A percentile compares a stretch with the other conserved stretches of the same genome.
Conservation (phyloP, 2,797 vertebrate genomes). For the Hydrophis major region DNA sequence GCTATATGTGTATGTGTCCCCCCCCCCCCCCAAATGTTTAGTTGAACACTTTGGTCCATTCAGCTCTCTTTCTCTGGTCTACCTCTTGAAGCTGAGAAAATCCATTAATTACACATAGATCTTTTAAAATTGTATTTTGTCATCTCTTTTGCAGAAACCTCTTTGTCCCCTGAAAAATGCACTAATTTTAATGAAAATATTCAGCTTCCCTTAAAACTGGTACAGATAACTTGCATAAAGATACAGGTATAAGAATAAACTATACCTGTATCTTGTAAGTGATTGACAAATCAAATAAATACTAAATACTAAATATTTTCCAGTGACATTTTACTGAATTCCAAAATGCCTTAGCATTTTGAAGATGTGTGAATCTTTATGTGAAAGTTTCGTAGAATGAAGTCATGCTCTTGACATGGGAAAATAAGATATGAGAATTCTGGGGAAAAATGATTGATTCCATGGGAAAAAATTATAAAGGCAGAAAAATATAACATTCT, state of each 20-base stretch:
- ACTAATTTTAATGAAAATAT: neutral
- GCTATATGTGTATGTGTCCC: neutral
- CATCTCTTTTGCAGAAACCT: neutral
- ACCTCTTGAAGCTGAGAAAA: neutral
- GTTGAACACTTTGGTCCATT: neutral
- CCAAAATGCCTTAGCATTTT: constrained; percentile 3
- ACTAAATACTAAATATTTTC: neutral
- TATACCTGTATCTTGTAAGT: no score
- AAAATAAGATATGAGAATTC: constrained; percentile 10
- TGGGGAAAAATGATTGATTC: constrained; percentile 20
- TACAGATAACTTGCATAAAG: neutral
- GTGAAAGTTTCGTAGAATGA: constrained; percentile 13
- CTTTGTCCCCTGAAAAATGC: neutral
- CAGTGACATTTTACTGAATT: neutral
- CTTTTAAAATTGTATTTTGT: neutral
- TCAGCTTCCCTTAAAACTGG: neutral
- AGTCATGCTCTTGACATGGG: neutral
- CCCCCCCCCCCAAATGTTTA: no score
- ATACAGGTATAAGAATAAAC: no score
- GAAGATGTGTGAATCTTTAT: neutral
- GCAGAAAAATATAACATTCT: neutral
- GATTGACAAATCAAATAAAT: no score
- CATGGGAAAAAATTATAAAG: constrained; percentile 3
- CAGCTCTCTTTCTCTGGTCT: neutral
- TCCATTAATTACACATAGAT: neutral